Conservation (phyloP, 2,113 vertebrate species). For the Madoqua kirkii region DNA sequence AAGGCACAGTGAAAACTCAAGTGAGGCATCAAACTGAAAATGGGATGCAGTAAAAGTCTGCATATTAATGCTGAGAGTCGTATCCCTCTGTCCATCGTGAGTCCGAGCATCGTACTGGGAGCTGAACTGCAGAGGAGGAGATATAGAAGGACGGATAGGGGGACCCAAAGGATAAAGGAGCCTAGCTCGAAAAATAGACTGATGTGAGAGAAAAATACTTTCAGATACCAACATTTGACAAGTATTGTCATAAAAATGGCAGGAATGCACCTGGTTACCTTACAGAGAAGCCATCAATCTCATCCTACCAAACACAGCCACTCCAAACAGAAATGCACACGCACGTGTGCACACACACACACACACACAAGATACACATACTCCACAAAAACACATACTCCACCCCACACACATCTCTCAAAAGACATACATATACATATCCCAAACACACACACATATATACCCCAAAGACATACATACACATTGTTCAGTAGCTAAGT, state of each 20-base stretch:
- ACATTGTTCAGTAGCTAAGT: not conserved
- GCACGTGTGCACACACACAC: accelerated
- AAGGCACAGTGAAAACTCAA: not conserved
- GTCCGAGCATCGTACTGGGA: not conserved
- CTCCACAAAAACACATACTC: not conserved
- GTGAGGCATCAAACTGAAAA: not conserved
- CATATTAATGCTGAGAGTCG: not conserved
- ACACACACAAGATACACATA: not conserved
- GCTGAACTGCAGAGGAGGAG: not conserved
- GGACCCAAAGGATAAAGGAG: not conserved
- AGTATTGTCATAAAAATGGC: not conserved
- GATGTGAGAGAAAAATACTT: not conserved
- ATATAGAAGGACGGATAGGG: accelerated
- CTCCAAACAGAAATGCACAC: not conserved
- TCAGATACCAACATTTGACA: not conserved
- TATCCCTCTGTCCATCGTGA: accelerated
- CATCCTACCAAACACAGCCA: not conserved
- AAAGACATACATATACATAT: not conserved
- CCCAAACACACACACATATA: not conserved
- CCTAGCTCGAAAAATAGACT: not conserved
- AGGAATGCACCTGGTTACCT: not conserved
- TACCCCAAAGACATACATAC: not conserved
- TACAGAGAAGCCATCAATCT: not conserved
- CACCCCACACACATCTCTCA: not conserved
- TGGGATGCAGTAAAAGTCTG: not conserved